Percentiles rank a stretch among this genome's conserved stretches.
These are phyloP conservation scores for Cherax destructor DNA, from an alignment of 1,140 invertebrate species.

Conservation along the genomic window DNA sequence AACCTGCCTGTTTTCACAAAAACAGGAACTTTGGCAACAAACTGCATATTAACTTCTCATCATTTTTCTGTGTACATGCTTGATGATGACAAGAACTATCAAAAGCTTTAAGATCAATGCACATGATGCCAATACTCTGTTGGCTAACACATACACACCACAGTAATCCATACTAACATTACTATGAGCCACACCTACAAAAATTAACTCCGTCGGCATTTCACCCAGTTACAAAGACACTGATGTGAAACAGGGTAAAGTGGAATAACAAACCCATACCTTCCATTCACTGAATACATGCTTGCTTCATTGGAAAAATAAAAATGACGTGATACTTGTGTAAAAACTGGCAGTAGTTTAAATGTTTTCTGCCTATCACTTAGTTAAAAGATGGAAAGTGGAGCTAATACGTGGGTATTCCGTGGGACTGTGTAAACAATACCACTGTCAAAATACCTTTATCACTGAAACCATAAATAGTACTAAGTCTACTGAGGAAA, in stretches of 20 bases:
- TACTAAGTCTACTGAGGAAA: conserved; percentile 50
- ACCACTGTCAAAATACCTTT: conserved; percentile 30
- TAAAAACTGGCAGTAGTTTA: conserved; percentile 44
- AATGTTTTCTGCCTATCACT: conserved; percentile 42
- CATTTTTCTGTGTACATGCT: conserved; percentile 11
- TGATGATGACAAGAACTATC: conserved; percentile 15
- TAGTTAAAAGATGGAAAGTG: conserved; percentile 38
- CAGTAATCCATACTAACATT: conserved; percentile 29
- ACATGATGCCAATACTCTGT: conserved; percentile 23
- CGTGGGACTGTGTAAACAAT: conserved; percentile 16
- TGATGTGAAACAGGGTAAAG: conserved; percentile 42
- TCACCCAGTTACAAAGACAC: conserved; percentile 52
- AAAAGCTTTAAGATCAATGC: conserved; percentile 18
- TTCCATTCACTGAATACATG: conserved; percentile 37
- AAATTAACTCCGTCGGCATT: conserved; percentile 28
- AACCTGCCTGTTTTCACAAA: conserved; percentile 43
- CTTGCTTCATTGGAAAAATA: conserved; percentile 37
- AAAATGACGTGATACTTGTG: conserved; percentile 17
- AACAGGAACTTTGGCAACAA: conserved; percentile 68
- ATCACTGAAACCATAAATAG: conserved; percentile 42
- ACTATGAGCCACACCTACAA: conserved; percentile 49
- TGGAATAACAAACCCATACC: conserved; percentile 39
- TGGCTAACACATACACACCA: conserved; percentile 36
- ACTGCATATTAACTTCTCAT: conserved; percentile 37
- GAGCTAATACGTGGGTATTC: conserved; percentile 17